A percentile compares a stretch with the other conserved stretches of the same genome.
Conservation (phyloP, 2,797 vertebrate species). For the Neopelma chrysocephalum region DNA sequence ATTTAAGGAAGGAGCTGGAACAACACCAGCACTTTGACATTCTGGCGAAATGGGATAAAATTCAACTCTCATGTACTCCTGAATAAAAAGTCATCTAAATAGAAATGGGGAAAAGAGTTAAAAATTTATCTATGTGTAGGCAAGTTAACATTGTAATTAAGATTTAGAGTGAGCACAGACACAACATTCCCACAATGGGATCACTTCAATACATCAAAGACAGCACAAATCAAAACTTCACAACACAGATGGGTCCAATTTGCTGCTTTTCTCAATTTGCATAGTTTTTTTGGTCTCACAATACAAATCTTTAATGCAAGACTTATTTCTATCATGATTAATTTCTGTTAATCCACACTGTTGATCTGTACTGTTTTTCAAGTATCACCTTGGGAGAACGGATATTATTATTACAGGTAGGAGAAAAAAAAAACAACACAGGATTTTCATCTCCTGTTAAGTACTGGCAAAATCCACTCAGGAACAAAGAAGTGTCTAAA, state of each 20-base stretch:
- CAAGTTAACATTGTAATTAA: not conserved
- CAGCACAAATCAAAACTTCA: not conserved
- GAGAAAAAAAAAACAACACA: not conserved
- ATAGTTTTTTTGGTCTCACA: not conserved
- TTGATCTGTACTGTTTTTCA: not conserved
- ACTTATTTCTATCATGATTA: not conserved
- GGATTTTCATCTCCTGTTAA: not conserved
- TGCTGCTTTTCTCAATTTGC: not conserved
- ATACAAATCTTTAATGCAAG: not conserved
- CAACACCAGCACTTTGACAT: not conserved
- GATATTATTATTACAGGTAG: not conserved
- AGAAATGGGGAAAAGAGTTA: not conserved
- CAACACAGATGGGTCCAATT: not conserved
- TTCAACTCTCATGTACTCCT: not conserved
- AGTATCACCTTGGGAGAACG: not conserved
- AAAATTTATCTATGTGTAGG: not conserved
- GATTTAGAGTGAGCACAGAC: not conserved
- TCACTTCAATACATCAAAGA: not conserved
- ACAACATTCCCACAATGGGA: not conserved
- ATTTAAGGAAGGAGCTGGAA: not conserved
- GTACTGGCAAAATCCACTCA: accelerated
- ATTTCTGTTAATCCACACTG: not conserved
- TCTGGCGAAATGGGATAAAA: not conserved
- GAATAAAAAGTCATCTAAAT: not conserved
- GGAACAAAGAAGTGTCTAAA: not conserved